Percentiles rank a stretch among this genome's conserved stretches.
Conservation (phyloP, 1,140 invertebrate species). For the Drosophila parabipectinata region DNA sequence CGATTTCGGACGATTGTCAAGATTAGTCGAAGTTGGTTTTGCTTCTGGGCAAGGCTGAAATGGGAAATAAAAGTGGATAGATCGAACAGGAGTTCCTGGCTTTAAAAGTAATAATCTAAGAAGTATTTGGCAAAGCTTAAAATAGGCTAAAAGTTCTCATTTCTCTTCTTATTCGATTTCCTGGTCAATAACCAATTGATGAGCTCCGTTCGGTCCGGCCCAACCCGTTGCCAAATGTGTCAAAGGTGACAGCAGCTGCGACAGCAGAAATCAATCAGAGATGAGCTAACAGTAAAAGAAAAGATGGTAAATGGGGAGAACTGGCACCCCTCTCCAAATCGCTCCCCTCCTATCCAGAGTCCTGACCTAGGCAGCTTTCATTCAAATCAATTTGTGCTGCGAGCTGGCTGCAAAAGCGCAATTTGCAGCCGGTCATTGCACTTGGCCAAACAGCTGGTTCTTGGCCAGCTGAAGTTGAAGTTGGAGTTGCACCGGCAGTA, state of each 20-base stretch:
- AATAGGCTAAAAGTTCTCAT: slow-evolving; percentile 1
- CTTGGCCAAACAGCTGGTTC: slow-evolving; percentile 58
- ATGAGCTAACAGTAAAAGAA: slow-evolving; percentile 73
- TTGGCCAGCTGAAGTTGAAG: slow-evolving; percentile 26
- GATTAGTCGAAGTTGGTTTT: slow-evolving; percentile 53
- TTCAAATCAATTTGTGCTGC: slow-evolving; percentile 73
- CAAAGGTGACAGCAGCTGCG: slow-evolving; percentile 71
- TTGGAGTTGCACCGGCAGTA: slow-evolving; percentile 40
- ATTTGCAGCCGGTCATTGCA: slow-evolving; percentile 72
- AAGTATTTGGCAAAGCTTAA: background rate
- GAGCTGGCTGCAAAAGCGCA: slow-evolving; percentile 38
- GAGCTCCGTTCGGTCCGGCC: slow-evolving; percentile 34
- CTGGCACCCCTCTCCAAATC: slow-evolving; percentile 19
- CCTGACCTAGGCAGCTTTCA: slow-evolving; percentile 41
- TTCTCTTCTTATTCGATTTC: slow-evolving; percentile 22
- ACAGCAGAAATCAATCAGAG: slow-evolving; percentile 73
- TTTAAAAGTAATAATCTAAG: slow-evolving; percentile 10
- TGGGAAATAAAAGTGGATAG: slow-evolving; percentile 30
- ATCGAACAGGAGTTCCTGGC: slow-evolving; percentile 23
- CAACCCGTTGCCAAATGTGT: slow-evolving; percentile 69
- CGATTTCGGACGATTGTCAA: slow-evolving; percentile 66
- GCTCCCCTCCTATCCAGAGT: slow-evolving; percentile 1
- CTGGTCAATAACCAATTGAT: slow-evolving; percentile 32
- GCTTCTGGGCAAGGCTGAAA: slow-evolving; percentile 34
- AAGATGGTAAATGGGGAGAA: slow-evolving; percentile 57